These are phyloP conservation scores for Drosophila teissieri DNA, from an alignment of 1,140 invertebrate genomes.

Conservation along the genomic window DNA sequence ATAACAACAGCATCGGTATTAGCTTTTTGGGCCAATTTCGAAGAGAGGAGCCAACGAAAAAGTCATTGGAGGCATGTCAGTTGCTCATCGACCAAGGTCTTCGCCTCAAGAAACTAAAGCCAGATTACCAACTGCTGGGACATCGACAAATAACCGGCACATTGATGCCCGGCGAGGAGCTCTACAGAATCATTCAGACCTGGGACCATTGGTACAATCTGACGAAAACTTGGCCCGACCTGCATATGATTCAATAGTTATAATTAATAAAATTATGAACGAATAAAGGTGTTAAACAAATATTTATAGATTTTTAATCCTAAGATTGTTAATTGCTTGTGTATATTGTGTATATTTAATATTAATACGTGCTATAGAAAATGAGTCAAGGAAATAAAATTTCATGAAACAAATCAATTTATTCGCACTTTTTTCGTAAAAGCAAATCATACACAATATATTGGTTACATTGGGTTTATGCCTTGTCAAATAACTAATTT, in stretches of 20 bases:
- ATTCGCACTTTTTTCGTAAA: too few species aligned
- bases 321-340: neutral
- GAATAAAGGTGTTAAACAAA: constrained; percentile 23
- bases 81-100: constrained; percentile 88
- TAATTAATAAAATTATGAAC: constrained; percentile 1
- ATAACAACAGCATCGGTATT: constrained; percentile 87
- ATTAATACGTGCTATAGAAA: too few species aligned
- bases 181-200: constrained; percentile 86
- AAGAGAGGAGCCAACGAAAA: constrained; percentile 86
- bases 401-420: too few species aligned
- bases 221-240: constrained; percentile 9
- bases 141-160: constrained; percentile 87
- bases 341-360: neutral
- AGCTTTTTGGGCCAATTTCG: constrained; percentile 89
- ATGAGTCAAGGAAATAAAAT: too few species aligned
- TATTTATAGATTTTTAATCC: neutral
- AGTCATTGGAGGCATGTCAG: constrained; percentile 86
- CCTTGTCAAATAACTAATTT: too few species aligned
- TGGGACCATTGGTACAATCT: constrained; percentile 86
- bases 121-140: constrained; percentile 87
- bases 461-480: too few species aligned
- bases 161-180: constrained; percentile 87
- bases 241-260: constrained; percentile 21
- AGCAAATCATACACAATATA: too few species aligned
- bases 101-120: constrained; percentile 85